Evolutionary conservation across 2,888 invertebrate species (phyloP), one percentile per base, ranked within the genome.

Genomic region (Linyphia triangularis): DNA sequence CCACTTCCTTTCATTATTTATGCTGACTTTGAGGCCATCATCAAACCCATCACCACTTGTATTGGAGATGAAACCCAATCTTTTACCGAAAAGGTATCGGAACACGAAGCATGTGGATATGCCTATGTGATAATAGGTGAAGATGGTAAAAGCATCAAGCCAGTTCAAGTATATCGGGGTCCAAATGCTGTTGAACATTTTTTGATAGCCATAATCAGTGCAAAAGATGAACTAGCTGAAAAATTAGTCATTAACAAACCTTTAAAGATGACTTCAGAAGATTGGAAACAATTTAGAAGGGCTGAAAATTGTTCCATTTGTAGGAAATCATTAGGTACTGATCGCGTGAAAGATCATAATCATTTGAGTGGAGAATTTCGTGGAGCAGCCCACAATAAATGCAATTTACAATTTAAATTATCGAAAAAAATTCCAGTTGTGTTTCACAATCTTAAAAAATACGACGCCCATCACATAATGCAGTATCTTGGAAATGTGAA

Each of bases 381-480:
- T 6, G 37, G 67, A 6, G 40, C 43, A 16, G 19, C 43, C 1
- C 78, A 67, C 19, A 51, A 57, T 30, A 24, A 1, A 0, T 63
- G 82, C 22, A 83, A 83, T 43, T 63, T 83, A 28, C 61, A 83
- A 13, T 73, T 40, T 26, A 51, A 37, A 69, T 3, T 28, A 1
- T 24, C 33, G 9, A 40, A 19, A 9, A 24, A 51, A 67, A 43
- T 43, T 51, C 19, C 79, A 6, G 51, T 86, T n/a, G 30, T 86
- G 6, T 24, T 86, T 19, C 86, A 86, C 22, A 79, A 79, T 24
- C 37, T 79, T 9, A 72, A 30, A 22, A 19, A 40, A 16, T 85
- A 85, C 30, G 79, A 79, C 51, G 59, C 40, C 1, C 85, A 85
- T 63, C 61, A 57, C 2, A 78, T 85, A 3, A 78, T 85, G 61